Evolutionary conservation across 2,888 invertebrate genomes (phyloP).

Genomic region (Oscheius sp.): DNA sequence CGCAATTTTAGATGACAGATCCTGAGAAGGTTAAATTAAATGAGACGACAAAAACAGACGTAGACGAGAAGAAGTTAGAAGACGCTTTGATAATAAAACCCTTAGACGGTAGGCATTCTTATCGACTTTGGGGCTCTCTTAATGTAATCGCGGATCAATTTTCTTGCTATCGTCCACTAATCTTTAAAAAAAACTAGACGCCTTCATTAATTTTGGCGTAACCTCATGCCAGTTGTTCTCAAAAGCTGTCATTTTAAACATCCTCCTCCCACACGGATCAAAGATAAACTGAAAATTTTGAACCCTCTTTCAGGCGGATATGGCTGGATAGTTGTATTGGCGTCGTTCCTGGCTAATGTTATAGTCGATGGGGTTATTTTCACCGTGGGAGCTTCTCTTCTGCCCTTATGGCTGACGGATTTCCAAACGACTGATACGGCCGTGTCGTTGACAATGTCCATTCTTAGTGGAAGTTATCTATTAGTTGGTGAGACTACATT

Average conservation of each 20-base stretch:
- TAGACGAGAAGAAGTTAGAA: constrained; percentile 63
- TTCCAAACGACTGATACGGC: constrained; percentile 89
- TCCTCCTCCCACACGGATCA: too few species aligned
- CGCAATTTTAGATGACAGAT: constrained; percentile 17
- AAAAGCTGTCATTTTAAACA: background rate
- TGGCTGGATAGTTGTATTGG: constrained; percentile 93
- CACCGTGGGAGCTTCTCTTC: constrained; percentile 74
- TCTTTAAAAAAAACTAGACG: background rate
- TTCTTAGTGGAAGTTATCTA: constrained; percentile 93
- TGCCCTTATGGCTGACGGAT: constrained; percentile 76
- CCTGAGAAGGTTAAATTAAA: constrained; percentile 44
- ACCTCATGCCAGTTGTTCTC: background rate
- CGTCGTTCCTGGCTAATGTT: constrained; percentile 96
- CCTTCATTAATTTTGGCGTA: background rate
- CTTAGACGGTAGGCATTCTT: constrained; percentile 63
- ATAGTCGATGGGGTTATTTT: constrained; percentile 88
- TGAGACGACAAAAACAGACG: constrained; percentile 47
- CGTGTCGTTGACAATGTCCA: constrained; percentile 89
- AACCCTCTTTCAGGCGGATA: constrained; percentile 80
- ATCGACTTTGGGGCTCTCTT: too few species aligned
- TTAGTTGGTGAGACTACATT: constrained; percentile 82
- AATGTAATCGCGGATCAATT: too few species aligned
- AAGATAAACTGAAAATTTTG: background rate
- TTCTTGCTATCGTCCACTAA: too few species aligned
- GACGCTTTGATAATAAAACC: constrained; percentile 64